phyloP scores from a whole-genome alignment of 1,140 invertebrate genomes.

The Caenorhabditis latens region DNA sequence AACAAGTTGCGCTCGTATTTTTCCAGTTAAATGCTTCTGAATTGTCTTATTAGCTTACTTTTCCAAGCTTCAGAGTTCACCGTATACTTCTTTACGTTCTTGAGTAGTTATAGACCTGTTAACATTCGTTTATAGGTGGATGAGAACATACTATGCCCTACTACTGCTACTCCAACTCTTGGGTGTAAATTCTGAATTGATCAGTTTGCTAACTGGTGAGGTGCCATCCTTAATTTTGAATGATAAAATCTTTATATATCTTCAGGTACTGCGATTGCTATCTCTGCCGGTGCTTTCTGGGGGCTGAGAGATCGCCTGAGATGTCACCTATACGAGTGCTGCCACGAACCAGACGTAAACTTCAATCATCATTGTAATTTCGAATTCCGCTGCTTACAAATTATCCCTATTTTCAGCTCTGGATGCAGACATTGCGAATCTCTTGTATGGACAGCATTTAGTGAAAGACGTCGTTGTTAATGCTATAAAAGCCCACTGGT shows the following conservation, averaged over 20 bases:
- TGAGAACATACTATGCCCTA: background rate
- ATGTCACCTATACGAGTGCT: slow-evolving; percentile 79
- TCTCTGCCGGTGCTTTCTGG: slow-evolving; percentile 13
- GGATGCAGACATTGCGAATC: slow-evolving; percentile 68
- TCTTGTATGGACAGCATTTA: slow-evolving; percentile 79
- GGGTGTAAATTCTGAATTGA: background rate
- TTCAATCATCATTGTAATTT: slow-evolving; percentile 61
- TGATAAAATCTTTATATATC: background rate
- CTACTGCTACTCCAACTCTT: background rate
- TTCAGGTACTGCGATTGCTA: background rate
- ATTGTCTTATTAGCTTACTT: too few species aligned
- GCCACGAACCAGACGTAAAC: slow-evolving; percentile 67
- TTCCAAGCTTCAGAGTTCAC: too few species aligned
- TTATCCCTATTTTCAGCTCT: slow-evolving; percentile 69
- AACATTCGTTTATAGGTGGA: background rate
- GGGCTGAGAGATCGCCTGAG: slow-evolving; percentile 78
- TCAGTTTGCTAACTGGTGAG: background rate
- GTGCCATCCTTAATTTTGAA: background rate
- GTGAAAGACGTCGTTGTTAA: slow-evolving; percentile 74
- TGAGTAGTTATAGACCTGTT: background rate
- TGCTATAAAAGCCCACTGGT: slow-evolving; percentile 76
- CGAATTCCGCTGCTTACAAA: background rate
- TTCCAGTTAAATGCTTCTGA: background rate
- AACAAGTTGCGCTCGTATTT: background rate
- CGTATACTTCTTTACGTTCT: too few species aligned